Evolutionary conservation across 1,140 invertebrate species (phyloP), one percentile per base, ranked within the genome.

Genomic region (Latrodectus geometricus): DNA sequence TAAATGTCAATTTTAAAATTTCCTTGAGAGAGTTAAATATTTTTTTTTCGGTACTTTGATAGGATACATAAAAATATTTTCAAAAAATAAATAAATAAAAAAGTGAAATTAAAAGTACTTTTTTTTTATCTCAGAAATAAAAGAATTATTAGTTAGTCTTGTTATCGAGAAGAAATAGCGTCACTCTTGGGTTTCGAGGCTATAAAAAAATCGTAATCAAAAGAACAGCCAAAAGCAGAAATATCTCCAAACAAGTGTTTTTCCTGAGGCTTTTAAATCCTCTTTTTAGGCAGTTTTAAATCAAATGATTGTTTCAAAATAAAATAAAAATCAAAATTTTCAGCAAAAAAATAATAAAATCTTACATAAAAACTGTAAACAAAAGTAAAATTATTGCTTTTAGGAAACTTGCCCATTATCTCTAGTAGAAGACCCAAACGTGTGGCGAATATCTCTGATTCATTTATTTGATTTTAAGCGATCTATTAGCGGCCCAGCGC

Each of bases 391-490:
- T 15, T 15, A 4, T 11, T 20, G 9, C 68, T 69, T n/a, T 20
- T 21, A 15, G 9, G n/a, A 69, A 69, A n/a, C n/a, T 11, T 21
- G 68, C 20, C 68, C 21, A 20, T 69, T n/a, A 69, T 9, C 11
- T 1, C 12, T 15, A 23, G 68, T n/a, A n/a, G 68, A 11, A 11
- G 11, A 9, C 11, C 9, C 0, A 69, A 69, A 23, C 68, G 68
- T 69, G 68, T 69, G 9, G 12, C 68, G 68, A 69, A 69, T 69
- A 23, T 23, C 14, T n/a, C 4, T n/a, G 21, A 11, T 23, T 11
- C 20, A 20, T 23, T 65, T 23, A 69, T 69, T 69, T 23, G 68
- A 69, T 69, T 69, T 69, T 69, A 69, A 69, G 20, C 68, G 68
- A 69, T 69, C n/a, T 69, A 69, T 69, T 69, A 69, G 20, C 21